These are phyloP conservation scores for Semaprochilodus insignis DNA, from an alignment of 2,797 vertebrate species.

Conservation along the genomic window DNA sequence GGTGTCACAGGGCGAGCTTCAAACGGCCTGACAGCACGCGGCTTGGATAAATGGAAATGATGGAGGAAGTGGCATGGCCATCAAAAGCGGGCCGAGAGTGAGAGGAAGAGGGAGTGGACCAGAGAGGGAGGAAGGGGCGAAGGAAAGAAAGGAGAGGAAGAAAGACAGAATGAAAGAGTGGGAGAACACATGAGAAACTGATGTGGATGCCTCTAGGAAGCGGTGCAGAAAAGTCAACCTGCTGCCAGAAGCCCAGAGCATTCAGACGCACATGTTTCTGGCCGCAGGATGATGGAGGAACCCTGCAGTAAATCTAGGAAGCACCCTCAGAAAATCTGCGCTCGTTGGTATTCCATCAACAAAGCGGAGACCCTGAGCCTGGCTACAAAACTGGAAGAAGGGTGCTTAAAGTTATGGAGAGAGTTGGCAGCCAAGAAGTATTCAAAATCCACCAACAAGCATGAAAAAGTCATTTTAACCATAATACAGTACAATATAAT, in stretches of 20 bases:
- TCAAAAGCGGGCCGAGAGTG: conserved; percentile 37
- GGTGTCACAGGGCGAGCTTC: conserved; percentile 55
- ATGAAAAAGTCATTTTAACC: too few relatives aligned
- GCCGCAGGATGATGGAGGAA: conserved; percentile 1
- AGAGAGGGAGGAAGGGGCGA: background rate
- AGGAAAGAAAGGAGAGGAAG: too few relatives aligned
- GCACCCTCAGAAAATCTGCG: conserved; percentile 4
- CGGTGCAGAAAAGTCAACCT: conserved; percentile 11
- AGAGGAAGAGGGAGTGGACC: background rate
- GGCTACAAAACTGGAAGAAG: too few relatives aligned
- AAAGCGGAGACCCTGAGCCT: too few relatives aligned
- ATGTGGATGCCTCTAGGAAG: conserved; percentile 10
- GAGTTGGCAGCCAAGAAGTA: too few relatives aligned
- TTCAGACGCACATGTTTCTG: conserved; percentile 27
- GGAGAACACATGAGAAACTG: background rate
- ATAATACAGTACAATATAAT: too few relatives aligned
- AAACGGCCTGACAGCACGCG: conserved; percentile 52
- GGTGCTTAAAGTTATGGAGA: too few relatives aligned
- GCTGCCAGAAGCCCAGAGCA: conserved; percentile 11
- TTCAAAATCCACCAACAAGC: too few relatives aligned
- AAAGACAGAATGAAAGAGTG: background rate
- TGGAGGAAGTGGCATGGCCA: conserved; percentile 51
- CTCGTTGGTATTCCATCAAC: background rate
- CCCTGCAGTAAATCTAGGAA: conserved; percentile 14
- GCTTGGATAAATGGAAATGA: conserved; percentile 51